These are phyloP conservation scores for Chlorops oryzae DNA, from an alignment of 1,140 invertebrate species.

Conservation along the genomic window DNA sequence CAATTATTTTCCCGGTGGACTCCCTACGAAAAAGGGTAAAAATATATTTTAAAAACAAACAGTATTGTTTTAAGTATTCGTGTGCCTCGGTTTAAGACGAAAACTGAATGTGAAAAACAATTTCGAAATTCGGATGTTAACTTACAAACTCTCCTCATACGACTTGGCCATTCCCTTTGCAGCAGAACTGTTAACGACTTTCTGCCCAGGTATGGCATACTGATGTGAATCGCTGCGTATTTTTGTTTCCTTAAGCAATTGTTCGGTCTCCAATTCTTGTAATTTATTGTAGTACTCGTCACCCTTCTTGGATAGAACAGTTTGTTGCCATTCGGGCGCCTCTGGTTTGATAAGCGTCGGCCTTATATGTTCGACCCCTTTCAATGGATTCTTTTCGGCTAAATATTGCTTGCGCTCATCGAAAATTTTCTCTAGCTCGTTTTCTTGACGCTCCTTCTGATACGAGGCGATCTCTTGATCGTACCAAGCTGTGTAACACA, in stretches of 20 bases:
- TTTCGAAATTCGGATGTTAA: too few relatives aligned
- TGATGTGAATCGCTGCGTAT: slow-evolving; percentile 71
- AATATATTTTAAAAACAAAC: too few relatives aligned
- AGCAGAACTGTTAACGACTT: slow-evolving; percentile 65
- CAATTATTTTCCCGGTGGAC: too few relatives aligned
- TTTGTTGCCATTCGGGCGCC: slow-evolving; percentile 78
- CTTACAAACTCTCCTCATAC: slow-evolving; percentile 79
- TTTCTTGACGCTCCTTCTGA: slow-evolving; percentile 75
- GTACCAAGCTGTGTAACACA: slow-evolving; percentile 95
- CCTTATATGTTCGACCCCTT: slow-evolving; percentile 58
- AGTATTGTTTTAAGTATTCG: too few relatives aligned
- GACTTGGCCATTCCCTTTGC: slow-evolving; percentile 81
- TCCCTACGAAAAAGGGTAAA: too few relatives aligned
- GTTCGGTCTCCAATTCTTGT: slow-evolving; percentile 75
- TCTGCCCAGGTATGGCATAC: slow-evolving; percentile 77
- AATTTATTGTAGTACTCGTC: slow-evolving; percentile 80
- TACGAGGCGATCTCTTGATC: slow-evolving; percentile 78
- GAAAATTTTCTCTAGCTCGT: slow-evolving; percentile 79
- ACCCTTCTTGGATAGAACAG: slow-evolving; percentile 72
- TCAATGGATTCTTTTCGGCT: slow-evolving; percentile 56
- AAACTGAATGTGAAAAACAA: too few relatives aligned
- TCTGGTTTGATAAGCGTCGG: slow-evolving; percentile 62
- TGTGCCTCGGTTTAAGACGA: too few relatives aligned
- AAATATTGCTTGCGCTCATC: slow-evolving; percentile 71
- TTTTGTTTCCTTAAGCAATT: slow-evolving; percentile 73